Base-by-base conservation (phyloP, 2,113 vertebrate species). In the Agapornis roseicollis region DNA sequence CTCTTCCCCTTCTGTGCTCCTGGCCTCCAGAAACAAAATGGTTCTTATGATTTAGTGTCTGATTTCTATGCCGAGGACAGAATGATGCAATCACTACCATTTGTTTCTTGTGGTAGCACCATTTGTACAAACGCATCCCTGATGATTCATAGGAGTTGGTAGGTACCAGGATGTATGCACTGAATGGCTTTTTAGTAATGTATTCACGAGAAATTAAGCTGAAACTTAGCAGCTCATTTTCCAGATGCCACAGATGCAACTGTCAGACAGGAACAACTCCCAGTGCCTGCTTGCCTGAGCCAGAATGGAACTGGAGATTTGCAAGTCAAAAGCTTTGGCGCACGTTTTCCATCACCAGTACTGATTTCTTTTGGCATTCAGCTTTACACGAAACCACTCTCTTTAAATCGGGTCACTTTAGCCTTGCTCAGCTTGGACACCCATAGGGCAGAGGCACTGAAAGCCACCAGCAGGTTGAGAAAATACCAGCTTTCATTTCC, bases 171-270 rank as follows among this genome's bases (percentile, higher is more conserved):
- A 93, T 89, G 70, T 87, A 69, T 82, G n/a, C 66, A 65, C 83
- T 96, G 93, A 95, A 96, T 93, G 61, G 83, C 49, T 37, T 94
- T 96, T 90, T 71, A 89, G 96, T 92, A 92, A 96, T 89, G 61
- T 63, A 95, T 96, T 96, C 89, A 93, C 80, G 89, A 85, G 92
- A 92, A 96, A 96, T 95, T 93, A 94, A 95, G 63, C 83, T 84
- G 92, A 93, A 96, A 96, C 88, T 92, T 96, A 96, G 80, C 70
- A 94, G 78, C 94, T 96, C 92, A 87, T 97, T 96, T 92, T 94
- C 95, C 90, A 94, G 96, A 95, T 96, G 94, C 94, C 90, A 95
- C 92, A 50, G 58, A 91, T 96, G 84, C 78, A 91, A 94, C 93
- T 81, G 80, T 95, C 90, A 92, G 88, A 89, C 84, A 93, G 92